Evolutionary conservation across 1,140 invertebrate genomes (phyloP).

Genomic region (Atta colombica): DNA sequence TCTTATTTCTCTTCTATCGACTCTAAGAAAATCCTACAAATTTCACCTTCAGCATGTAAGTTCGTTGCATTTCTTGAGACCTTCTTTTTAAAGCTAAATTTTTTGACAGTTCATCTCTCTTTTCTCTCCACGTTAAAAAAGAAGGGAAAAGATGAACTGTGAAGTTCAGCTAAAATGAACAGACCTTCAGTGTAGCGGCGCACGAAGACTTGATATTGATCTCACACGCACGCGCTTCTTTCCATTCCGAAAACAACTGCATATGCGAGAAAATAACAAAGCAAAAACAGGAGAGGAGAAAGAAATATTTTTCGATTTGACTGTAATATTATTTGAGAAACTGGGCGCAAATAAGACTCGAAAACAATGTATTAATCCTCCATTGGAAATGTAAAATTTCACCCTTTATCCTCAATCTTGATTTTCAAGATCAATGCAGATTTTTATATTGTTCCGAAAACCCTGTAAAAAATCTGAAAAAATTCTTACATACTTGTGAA

Average conservation of each 20-base stretch:
- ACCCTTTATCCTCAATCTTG: too few species aligned
- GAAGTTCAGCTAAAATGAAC: too few species aligned
- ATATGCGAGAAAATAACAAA: background rate
- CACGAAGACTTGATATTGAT: constrained; percentile 8
- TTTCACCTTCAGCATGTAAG: background rate
- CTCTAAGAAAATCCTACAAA: background rate
- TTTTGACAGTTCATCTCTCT: too few species aligned
- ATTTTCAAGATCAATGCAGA: too few species aligned
- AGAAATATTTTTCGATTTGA: background rate
- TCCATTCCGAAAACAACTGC: background rate
- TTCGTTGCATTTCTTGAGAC: too few species aligned
- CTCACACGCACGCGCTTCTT: background rate
- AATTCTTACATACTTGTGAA: too few species aligned
- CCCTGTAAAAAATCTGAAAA: too few species aligned
- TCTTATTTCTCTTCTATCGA: background rate
- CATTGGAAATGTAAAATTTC: too few species aligned
- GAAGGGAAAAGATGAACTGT: too few species aligned
- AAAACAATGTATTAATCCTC: background rate
- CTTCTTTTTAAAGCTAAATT: too few species aligned
- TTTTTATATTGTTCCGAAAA: too few species aligned
- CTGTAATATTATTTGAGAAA: background rate
- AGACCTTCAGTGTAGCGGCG: background rate
- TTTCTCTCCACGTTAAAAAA: too few species aligned
- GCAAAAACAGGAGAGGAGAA: background rate
- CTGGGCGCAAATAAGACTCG: background rate